phyloP scores from a whole-genome alignment of 2,888 invertebrate genomes.

The Dynastes hyllus region DNA sequence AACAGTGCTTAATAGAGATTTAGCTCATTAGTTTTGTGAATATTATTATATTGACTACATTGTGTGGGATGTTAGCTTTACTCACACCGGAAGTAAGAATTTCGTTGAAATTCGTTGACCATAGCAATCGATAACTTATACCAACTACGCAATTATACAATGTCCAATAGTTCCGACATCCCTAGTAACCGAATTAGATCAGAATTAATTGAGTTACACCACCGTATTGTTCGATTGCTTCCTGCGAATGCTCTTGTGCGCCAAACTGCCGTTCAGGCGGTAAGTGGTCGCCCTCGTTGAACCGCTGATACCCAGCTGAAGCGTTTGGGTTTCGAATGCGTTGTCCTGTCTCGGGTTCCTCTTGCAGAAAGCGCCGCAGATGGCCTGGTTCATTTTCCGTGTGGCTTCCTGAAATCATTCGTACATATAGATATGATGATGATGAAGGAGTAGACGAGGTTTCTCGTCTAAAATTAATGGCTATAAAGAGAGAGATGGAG shows the following conservation, averaged over 20 bases:
- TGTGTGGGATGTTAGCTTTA: too few relatives aligned
- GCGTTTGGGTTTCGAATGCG: slow-evolving; percentile 62
- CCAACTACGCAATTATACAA: neutral
- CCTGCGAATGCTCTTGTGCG: slow-evolving; percentile 53
- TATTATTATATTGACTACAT: too few relatives aligned
- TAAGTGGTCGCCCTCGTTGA: slow-evolving; percentile 56
- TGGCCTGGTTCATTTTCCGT: slow-evolving; percentile 67
- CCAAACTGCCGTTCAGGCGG: slow-evolving; percentile 57
- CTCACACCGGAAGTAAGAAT: too few relatives aligned
- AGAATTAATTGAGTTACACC: slow-evolving; percentile 51
- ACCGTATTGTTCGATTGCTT: slow-evolving; percentile 55
- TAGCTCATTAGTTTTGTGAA: too few relatives aligned
- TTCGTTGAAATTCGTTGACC: too few relatives aligned
- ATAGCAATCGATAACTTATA: too few relatives aligned
- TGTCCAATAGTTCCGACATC: neutral
- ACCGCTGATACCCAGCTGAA: slow-evolving; percentile 56
- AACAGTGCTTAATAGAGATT: too few relatives aligned
- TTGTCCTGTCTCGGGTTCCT: slow-evolving; percentile 61
- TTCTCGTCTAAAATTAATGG: neutral
- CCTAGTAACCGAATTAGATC: slow-evolving; percentile 1
- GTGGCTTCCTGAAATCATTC: slow-evolving; percentile 67
- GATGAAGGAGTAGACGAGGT: too few relatives aligned
- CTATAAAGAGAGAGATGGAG: too few relatives aligned
- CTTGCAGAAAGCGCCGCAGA: slow-evolving; percentile 62
- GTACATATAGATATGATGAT: neutral